Base-by-base conservation (phyloP, 1,140 invertebrate genomes). In the Heliconius eleuchia region DNA sequence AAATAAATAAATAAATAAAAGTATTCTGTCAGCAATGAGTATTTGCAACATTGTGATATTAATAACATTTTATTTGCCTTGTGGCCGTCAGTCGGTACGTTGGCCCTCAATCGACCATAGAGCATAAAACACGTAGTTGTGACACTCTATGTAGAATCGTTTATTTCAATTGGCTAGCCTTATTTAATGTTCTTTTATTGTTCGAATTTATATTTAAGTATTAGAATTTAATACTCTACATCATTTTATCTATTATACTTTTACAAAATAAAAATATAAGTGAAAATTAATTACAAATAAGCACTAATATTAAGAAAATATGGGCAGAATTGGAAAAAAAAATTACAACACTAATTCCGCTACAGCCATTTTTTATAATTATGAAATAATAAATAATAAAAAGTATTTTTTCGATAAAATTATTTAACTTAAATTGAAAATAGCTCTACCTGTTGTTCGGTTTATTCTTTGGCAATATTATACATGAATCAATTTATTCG, bases 401-500 rank as follows among this genome's bases (percentile, higher is more conserved):
- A 60, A 37, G 6, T 37, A 3, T 27, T 5, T 27, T 27, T 66
- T 27, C 4, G 3, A 2, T 27, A 34, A 70, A 37, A 77, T 3
- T 50, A 71, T 30, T 13, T 13, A 27, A 27, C 5, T 52, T 71
- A 8, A 23, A 30, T 18, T 6, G 30, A 37, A 23, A 27, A 39
- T 16, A n/a, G 55, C 8, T 42, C 72, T 46, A 77, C 60, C 79
- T 77, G 72, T 77, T 70, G n/a, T 6, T 9, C 13, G 27, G 57
- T 72, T 77, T 81, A 80, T 13, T 81, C 80, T 78, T 73, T 90
- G 89, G 77, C 82, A 88, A 88, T 91, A 94, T 89, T 88, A 93
- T 90, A 92, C 91, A 94, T 92, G 91, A 94, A 94, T 94, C 91
- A 94, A 94, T 94, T 94, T 92, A 90, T 90, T 87, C 88, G 87